phyloP scores from a whole-genome alignment of 2,888 invertebrate genomes.

The Gortyna flavago region DNA sequence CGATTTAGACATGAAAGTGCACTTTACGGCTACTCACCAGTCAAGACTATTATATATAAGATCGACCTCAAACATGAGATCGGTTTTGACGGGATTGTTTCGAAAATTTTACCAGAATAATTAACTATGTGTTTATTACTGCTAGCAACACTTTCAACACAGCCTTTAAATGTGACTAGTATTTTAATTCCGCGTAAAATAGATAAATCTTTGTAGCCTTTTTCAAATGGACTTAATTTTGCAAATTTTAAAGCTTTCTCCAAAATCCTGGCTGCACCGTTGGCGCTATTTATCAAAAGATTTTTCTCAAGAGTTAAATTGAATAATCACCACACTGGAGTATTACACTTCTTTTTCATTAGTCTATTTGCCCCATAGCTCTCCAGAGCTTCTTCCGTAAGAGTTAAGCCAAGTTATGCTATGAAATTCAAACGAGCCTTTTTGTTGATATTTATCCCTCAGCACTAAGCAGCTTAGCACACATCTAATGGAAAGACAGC shows the following conservation, averaged over 20 bases:
- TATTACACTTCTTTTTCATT: neutral
- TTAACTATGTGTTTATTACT: neutral
- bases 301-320: neutral
- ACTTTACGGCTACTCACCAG: neutral
- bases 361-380: too few species aligned
- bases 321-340: neutral
- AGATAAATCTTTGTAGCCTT: neutral
- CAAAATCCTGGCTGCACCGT: too few species aligned
- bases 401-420: neutral
- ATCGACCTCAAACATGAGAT: neutral
- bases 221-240: neutral
- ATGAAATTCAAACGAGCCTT: neutral
- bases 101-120: neutral
- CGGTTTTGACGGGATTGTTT: slow-evolving; percentile 1
- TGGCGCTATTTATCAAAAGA: neutral
- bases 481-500: neutral
- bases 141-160: neutral
- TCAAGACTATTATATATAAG: neutral
- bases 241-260: neutral
- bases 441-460: neutral
- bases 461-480: neutral
- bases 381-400: too few species aligned
- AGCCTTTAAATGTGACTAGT: neutral
- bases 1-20: neutral
- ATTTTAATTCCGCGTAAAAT: neutral